Percentiles rank a stretch among this genome's conserved stretches.
Conservation (phyloP, 2,888 invertebrate genomes). For the Ametastegia equiseti region DNA sequence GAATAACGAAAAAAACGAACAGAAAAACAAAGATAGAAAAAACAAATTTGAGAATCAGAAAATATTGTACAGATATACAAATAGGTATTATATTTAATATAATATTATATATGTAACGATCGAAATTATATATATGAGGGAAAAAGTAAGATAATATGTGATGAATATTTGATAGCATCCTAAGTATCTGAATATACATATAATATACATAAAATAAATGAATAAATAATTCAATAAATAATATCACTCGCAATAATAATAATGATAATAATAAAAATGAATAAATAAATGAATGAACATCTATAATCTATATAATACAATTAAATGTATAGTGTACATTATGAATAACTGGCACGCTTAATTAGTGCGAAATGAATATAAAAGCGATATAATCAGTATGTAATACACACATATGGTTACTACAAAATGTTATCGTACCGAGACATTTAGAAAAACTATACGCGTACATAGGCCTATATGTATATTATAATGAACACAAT, state of each 20-base stretch:
- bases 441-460: too few species aligned
- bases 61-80: too few species aligned
- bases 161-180: background rate
- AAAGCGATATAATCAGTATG: background rate
- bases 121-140: too few species aligned
- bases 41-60: too few species aligned
- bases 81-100: background rate
- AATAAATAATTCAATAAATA: background rate
- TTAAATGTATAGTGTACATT: background rate
- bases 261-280: background rate
- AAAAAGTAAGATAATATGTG: background rate
- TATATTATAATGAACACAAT: too few species aligned
- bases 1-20: too few species aligned
- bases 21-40: too few species aligned
- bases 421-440: background rate
- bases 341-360: background rate
- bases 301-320: background rate
- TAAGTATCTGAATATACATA: background rate
- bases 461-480: too few species aligned
- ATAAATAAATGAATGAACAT: background rate
- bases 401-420: constrained; percentile 1
- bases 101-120: background rate
- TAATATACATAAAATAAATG: background rate
- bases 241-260: background rate
- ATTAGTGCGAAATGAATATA: constrained; percentile 1